Conservation (phyloP, 2,888 invertebrate species). For the Encarsia formosa region DNA sequence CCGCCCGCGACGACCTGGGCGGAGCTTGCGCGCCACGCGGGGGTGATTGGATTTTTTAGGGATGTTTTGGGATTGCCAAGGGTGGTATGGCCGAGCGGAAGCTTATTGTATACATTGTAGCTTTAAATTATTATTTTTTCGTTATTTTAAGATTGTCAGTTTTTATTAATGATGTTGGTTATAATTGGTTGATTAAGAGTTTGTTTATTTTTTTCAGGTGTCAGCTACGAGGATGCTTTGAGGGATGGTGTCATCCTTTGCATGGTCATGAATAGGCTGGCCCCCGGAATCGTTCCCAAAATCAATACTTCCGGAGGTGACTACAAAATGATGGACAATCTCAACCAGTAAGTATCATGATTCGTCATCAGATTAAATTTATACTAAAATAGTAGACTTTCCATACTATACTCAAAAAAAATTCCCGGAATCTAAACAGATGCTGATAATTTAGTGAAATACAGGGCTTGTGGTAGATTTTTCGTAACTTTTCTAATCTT, state of each 20-base stretch:
- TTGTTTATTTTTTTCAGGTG: conserved; percentile 45
- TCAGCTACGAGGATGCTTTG: conserved; percentile 73
- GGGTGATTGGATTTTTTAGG: too few relatives aligned
- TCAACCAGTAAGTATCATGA: conserved; percentile 69
- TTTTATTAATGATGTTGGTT: background rate
- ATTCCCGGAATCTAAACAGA: too few relatives aligned
- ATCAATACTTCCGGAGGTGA: conserved; percentile 82
- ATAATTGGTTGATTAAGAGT: too few relatives aligned
- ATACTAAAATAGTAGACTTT: too few relatives aligned
- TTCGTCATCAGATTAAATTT: too few relatives aligned
- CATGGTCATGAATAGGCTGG: conserved; percentile 83
- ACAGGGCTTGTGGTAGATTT: too few relatives aligned
- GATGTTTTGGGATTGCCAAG: too few relatives aligned
- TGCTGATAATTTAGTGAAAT: too few relatives aligned
- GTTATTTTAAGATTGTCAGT: background rate
- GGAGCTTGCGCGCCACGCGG: background rate
- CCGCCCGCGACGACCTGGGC: background rate
- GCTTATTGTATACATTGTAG: background rate
- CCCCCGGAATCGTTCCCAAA: conserved; percentile 79
- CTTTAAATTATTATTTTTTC: background rate
- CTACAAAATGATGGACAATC: conserved; percentile 96
- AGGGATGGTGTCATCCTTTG: conserved; percentile 82
- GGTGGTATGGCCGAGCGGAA: background rate
- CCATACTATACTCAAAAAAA: too few relatives aligned
- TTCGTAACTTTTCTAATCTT: too few relatives aligned